Conservation (phyloP, 2,888 invertebrate genomes). For the Cantharis rustica region DNA sequence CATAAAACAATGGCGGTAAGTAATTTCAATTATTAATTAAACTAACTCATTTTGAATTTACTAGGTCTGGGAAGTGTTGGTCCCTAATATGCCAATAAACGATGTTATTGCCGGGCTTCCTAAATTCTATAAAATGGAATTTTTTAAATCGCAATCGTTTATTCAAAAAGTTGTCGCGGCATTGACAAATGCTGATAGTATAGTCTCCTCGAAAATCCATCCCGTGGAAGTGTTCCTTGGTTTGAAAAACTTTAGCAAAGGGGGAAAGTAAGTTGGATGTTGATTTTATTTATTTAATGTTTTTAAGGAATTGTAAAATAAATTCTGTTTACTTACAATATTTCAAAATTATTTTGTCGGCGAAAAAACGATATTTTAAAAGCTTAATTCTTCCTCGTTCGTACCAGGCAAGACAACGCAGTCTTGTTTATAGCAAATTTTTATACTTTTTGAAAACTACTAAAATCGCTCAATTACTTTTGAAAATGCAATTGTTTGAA, state of each 20-base stretch:
- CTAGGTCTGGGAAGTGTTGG: conserved; percentile 67
- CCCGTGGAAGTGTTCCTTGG: conserved; percentile 65
- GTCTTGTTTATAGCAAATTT: too few species aligned
- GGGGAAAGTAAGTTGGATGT: conserved; percentile 61
- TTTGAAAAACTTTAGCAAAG: conserved; percentile 65
- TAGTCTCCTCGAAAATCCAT: conserved; percentile 55
- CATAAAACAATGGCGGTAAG: conserved; percentile 67
- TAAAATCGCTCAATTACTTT: too few species aligned
- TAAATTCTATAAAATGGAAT: conserved; percentile 67
- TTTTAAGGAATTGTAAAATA: too few species aligned
- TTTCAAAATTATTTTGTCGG: too few species aligned
- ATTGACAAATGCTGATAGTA: conserved; percentile 58
- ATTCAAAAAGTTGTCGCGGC: conserved; percentile 60
- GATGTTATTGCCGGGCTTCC: conserved; percentile 62
- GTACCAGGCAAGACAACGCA: too few species aligned
- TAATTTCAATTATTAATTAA: neutral
- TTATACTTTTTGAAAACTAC: too few species aligned
- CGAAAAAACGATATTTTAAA: too few species aligned
- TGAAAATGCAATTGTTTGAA: too few species aligned
- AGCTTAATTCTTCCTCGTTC: too few species aligned
- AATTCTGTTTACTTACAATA: too few species aligned
- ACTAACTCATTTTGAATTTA: neutral
- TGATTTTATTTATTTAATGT: neutral
- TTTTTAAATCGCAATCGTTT: conserved; percentile 60
- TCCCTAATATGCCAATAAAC: conserved; percentile 61